These are phyloP conservation scores for Mesoclemmys tuberculata DNA, from an alignment of 2,113 vertebrate genomes.

Conservation along the genomic window DNA sequence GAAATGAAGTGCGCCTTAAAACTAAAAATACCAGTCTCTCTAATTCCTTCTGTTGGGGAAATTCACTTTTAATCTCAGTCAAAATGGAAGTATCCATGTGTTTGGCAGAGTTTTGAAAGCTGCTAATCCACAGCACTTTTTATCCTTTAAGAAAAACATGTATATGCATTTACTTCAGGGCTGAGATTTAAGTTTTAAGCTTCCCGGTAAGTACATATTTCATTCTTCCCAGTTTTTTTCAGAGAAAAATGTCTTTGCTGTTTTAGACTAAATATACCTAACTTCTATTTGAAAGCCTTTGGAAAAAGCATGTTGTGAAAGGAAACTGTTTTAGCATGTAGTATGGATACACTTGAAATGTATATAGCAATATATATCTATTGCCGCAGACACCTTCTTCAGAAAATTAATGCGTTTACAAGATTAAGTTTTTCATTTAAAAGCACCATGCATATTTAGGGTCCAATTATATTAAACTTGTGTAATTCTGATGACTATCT, in stretches of 20 bases:
- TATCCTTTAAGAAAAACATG: conserved; percentile 44
- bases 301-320: conserved; percentile 52
- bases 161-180: background rate
- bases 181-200: background rate
- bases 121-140: conserved; percentile 44
- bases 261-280: conserved; percentile 56
- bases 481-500: conserved; percentile 34
- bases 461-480: conserved; percentile 24
- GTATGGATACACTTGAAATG: conserved; percentile 46
- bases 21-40: background rate
- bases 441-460: background rate
- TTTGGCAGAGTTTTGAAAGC: background rate
- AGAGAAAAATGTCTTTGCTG: background rate
- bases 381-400: conserved; percentile 24
- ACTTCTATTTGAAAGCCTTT: conserved; percentile 50
- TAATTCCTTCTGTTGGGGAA: background rate
- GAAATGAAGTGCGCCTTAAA: background rate
- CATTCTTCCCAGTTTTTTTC: conserved; percentile 49
- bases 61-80: background rate
- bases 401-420: background rate
- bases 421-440: conserved; percentile 20
- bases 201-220: background rate
- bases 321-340: conserved; percentile 58
- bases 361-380: conserved; percentile 20
- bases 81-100: background rate